These are phyloP conservation scores for Agrochola macilenta DNA, from an alignment of 2,888 invertebrate species.

Conservation along the genomic window DNA sequence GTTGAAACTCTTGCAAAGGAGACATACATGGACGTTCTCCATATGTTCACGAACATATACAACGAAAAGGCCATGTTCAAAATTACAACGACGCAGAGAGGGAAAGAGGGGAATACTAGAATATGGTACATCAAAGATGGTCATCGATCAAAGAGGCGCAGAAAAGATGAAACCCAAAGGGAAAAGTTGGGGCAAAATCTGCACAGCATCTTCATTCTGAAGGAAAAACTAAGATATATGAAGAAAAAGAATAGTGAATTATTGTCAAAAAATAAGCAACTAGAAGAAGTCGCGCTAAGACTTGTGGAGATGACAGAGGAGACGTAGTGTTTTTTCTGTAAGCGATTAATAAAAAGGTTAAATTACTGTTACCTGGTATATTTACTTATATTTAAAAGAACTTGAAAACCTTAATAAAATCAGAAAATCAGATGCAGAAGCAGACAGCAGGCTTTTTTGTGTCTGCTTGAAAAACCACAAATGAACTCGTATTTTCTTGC, in stretches of 20 bases:
- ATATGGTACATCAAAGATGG: conserved; percentile 72
- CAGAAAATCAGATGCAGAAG: too few relatives aligned
- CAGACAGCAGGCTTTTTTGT: too few relatives aligned
- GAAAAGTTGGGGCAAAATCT: conserved; percentile 62
- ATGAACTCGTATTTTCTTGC: conserved; percentile 1
- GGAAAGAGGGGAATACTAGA: conserved; percentile 73
- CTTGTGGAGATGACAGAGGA: conserved; percentile 54
- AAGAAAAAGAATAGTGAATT: conserved; percentile 58
- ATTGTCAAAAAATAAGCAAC: conserved; percentile 51
- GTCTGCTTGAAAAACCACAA: not conserved
- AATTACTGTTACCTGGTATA: conserved; percentile 35
- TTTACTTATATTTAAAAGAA: conserved; percentile 10
- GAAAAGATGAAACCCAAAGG: conserved; percentile 54
- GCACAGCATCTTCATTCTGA: conserved; percentile 57
- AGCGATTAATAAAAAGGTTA: conserved; percentile 45
- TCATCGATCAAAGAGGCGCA: conserved; percentile 61
- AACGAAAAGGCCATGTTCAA: conserved; percentile 76
- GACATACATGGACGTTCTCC: conserved; percentile 67
- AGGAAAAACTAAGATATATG: conserved; percentile 59
- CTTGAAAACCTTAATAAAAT: not conserved
- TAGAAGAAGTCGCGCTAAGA: conserved; percentile 60
- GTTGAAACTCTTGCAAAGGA: conserved; percentile 72
- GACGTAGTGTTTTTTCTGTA: conserved; percentile 26
- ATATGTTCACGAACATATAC: conserved; percentile 73
- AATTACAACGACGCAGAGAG: conserved; percentile 73